Percentiles rank a stretch among this genome's conserved stretches.
Conservation (phyloP, 2,888 invertebrate genomes). For the Andrena camellia region DNA sequence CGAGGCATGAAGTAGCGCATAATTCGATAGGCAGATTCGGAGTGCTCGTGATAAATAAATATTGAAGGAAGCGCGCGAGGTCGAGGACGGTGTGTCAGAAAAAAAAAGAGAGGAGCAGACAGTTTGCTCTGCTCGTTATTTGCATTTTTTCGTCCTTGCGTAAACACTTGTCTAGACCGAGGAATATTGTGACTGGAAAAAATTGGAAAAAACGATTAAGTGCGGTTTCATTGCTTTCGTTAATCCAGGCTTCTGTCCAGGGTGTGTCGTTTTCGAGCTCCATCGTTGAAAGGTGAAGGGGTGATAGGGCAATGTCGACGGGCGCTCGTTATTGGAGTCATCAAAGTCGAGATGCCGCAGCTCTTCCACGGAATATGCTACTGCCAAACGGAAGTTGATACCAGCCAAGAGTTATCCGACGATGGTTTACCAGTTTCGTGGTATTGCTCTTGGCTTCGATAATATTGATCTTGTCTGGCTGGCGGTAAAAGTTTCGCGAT, state of each 20-base stretch:
- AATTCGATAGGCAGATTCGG: neutral
- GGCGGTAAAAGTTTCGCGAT: constrained; percentile 49
- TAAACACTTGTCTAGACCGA: neutral
- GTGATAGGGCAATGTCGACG: neutral
- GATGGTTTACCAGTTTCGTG: constrained; percentile 27
- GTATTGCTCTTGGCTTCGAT: constrained; percentile 38
- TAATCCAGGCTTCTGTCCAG: neutral
- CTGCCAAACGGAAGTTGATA: constrained; percentile 56
- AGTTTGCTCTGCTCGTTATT: neutral
- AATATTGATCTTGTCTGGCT: constrained; percentile 62
- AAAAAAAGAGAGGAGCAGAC: neutral
- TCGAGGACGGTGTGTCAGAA: neutral
- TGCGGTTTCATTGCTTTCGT: neutral
- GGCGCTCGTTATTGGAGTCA: constrained; percentile 10
- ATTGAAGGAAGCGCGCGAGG: neutral
- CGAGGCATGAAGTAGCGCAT: neutral
- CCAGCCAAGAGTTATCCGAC: constrained; percentile 36
- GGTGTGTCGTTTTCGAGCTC: neutral
- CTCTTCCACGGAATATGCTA: neutral
- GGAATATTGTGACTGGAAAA: neutral
- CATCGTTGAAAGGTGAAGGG: neutral
- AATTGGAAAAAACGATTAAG: neutral
- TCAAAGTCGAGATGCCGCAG: neutral
- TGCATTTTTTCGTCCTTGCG: neutral
- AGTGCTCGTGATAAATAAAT: neutral